These are phyloP conservation scores for Oxygymnocypris stewartii DNA, from an alignment of 2,113 vertebrate genomes.

Conservation along the genomic window DNA sequence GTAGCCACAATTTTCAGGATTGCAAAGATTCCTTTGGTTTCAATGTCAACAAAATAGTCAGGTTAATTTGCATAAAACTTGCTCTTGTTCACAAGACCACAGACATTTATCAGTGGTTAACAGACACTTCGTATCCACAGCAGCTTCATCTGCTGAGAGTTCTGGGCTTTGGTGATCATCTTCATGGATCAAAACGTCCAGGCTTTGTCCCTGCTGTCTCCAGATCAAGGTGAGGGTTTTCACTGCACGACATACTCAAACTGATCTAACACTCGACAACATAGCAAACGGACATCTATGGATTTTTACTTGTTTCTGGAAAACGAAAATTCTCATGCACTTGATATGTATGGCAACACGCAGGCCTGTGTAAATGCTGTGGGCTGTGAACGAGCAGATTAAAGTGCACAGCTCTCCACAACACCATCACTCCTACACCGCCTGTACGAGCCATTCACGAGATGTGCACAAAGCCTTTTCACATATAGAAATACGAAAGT, in stretches of 20 bases:
- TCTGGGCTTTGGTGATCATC: not conserved
- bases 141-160: not conserved
- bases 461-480: not conserved
- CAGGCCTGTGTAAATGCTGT: not conserved
- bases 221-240: not conserved
- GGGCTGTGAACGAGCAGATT: not conserved
- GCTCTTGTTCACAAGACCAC: not conserved
- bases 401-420: not conserved
- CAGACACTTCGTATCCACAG: not conserved
- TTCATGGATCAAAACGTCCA: not conserved
- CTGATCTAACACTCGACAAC: not conserved
- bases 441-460: not conserved
- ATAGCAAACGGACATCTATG: not conserved
- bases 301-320: not conserved
- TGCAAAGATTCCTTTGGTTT: not conserved
- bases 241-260: not conserved
- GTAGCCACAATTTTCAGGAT: not conserved
- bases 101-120: not conserved
- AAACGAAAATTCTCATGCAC: not conserved
- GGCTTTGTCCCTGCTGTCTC: not conserved
- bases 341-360: not conserved
- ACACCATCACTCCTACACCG: slow-evolving; percentile 5
- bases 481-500: not conserved
- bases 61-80: not conserved
- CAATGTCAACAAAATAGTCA: not conserved